A percentile compares a stretch with the other conserved stretches of the same genome.
phyloP scores from a whole-genome alignment of 2,797 vertebrate species.

The Ficedula albicollis region DNA sequence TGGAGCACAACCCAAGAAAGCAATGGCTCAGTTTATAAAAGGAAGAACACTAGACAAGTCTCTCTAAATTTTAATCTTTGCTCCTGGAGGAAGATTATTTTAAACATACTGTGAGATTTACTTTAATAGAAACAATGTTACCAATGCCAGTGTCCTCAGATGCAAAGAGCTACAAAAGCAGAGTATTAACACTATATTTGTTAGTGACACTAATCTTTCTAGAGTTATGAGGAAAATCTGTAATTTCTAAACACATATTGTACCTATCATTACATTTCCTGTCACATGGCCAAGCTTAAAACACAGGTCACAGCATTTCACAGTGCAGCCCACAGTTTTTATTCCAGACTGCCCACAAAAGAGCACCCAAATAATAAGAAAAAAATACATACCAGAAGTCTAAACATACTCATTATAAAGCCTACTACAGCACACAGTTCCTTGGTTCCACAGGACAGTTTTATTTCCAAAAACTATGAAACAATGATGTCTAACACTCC shows the following conservation, averaged over 20 bases:
- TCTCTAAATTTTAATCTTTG: neutral
- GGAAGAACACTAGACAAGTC: neutral
- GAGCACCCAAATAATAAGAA: neutral
- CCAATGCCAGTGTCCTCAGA: neutral
- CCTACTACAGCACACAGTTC: neutral
- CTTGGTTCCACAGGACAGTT: neutral
- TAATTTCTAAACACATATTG: neutral
- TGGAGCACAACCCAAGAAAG: neutral
- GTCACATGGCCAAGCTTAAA: neutral
- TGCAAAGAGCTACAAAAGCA: neutral
- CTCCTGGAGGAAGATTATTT: neutral
- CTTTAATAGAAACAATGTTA: neutral
- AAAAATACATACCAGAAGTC: rapidly evolving
- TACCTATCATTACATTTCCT: neutral
- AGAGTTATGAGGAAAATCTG: neutral
- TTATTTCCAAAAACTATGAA: neutral
- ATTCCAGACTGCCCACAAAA: neutral
- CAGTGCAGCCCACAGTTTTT: neutral
- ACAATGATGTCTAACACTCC: neutral
- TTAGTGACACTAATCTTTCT: neutral
- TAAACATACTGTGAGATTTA: neutral
- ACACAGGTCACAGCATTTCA: neutral
- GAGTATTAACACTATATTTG: neutral
- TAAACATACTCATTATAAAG: neutral
- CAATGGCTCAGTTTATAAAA: neutral